Evolutionary conservation across 2,113 vertebrate species (phyloP).

Genomic region (Collichthys lucidus): DNA sequence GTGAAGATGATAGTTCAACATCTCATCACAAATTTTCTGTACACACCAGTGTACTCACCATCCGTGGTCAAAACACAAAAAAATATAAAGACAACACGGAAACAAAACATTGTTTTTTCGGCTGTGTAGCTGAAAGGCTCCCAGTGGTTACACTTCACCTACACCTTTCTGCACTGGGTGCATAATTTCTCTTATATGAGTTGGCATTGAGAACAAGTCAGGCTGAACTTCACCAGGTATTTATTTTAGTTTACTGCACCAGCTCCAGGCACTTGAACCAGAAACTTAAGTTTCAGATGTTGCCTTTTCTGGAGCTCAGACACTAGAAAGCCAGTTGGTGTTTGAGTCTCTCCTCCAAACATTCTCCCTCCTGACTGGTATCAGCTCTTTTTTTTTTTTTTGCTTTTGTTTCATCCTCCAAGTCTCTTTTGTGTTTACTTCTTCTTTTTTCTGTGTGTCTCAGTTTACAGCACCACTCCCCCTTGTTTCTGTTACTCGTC

Average conservation of each 20-base stretch:
- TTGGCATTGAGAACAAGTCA: constrained; percentile 18
- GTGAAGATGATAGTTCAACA: neutral
- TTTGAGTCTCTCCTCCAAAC: constrained; percentile 35
- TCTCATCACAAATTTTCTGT: neutral
- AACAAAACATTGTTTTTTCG: neutral
- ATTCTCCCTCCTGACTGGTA: constrained; percentile 22
- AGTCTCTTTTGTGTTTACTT: constrained; percentile 36
- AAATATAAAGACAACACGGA: neutral
- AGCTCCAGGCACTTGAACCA: constrained; percentile 27
- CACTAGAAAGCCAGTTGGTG: constrained; percentile 27
- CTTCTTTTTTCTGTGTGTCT: neutral
- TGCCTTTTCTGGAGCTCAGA: constrained; percentile 4
- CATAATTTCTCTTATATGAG: too few species aligned
- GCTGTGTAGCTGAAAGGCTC: neutral
- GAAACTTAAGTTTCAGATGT: constrained; percentile 17
- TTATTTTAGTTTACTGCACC: constrained; percentile 38
- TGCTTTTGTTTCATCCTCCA: constrained; percentile 38
- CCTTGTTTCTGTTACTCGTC: constrained; percentile 21
- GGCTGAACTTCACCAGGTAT: neutral
- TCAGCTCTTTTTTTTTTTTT: constrained; percentile 34
- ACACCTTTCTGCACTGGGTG: neutral
- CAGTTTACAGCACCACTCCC: constrained; percentile 25
- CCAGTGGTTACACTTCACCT: neutral
- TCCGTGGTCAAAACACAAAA: neutral
- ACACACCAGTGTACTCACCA: neutral